phyloP scores from a whole-genome alignment of 2,888 invertebrate genomes.

The Polymixis flavicincta region DNA sequence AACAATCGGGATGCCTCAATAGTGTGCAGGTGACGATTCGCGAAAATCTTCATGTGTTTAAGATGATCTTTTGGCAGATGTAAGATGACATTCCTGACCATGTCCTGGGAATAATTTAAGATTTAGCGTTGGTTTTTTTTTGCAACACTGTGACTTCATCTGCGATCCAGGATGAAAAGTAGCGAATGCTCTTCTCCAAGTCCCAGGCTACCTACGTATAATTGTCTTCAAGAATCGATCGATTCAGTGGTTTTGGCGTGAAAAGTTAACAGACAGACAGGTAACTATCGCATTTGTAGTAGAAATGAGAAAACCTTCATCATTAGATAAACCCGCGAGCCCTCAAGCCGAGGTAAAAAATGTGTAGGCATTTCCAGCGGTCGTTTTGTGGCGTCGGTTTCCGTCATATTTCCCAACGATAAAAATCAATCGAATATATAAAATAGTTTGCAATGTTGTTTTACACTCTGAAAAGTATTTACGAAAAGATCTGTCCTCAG shows the following conservation, averaged over 20 bases:
- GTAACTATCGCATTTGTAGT: not conserved
- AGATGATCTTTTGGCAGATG: slow-evolving; percentile 92
- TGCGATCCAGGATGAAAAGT: not conserved
- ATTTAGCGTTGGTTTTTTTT: not conserved
- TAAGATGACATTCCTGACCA: slow-evolving; percentile 90
- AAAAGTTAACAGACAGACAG: not conserved
- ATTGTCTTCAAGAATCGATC: not conserved
- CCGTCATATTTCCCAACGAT: slow-evolving; percentile 77
- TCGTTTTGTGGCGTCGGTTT: slow-evolving; percentile 83
- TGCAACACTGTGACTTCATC: not conserved
- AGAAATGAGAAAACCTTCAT: slow-evolving; percentile 87
- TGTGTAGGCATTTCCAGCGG: slow-evolving; percentile 84
- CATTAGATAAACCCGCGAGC: slow-evolving; percentile 91
- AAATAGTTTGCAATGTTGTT: not conserved
- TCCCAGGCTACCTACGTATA: too few species aligned
- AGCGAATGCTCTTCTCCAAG: not conserved
- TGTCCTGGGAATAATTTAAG: slow-evolving; percentile 83
- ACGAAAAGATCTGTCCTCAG: too few species aligned
- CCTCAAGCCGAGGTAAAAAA: slow-evolving; percentile 92
- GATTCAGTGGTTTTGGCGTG: not conserved
- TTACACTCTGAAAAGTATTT: not conserved
- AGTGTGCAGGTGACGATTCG: slow-evolving; percentile 86
- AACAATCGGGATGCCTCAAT: slow-evolving; percentile 90
- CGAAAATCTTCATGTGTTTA: slow-evolving; percentile 91
- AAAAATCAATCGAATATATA: not conserved